phyloP scores from a whole-genome alignment of 2,797 vertebrate genomes.

The Peromyscus melanophrys region DNA sequence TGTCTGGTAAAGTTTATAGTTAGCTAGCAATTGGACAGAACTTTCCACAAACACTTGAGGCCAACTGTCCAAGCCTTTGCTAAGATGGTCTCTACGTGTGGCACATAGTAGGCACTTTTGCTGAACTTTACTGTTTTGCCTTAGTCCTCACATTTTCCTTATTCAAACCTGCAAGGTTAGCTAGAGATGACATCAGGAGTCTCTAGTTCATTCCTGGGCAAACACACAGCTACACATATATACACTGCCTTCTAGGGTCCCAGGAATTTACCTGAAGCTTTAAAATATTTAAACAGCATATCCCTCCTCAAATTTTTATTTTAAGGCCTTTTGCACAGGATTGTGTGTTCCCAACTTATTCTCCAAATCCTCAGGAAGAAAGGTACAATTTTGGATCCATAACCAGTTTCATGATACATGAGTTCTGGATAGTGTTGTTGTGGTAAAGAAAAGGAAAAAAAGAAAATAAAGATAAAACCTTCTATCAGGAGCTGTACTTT shows the following conservation, averaged over 20 bases:
- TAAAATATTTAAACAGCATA: background rate
- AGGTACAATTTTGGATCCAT: background rate
- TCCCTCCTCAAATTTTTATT: background rate
- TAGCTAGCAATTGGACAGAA: background rate
- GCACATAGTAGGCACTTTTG: background rate
- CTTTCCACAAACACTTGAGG: background rate
- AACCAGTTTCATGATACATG: background rate
- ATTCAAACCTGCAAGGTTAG: background rate
- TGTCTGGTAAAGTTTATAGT: background rate
- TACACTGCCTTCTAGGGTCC: background rate
- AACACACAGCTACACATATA: accelerated
- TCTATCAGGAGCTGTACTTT: background rate
- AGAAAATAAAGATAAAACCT: background rate
- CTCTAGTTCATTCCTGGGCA: background rate
- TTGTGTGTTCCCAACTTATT: background rate
- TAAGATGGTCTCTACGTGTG: background rate
- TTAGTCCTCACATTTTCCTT: background rate
- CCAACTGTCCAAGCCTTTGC: background rate
- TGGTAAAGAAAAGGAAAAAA: background rate
- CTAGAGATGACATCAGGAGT: background rate
- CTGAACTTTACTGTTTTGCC: background rate
- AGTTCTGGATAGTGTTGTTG: background rate
- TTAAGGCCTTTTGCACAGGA: background rate
- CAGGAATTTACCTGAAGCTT: background rate
- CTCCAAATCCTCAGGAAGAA: background rate